phyloP scores from a whole-genome alignment of 2,113 vertebrate species.

The Ageneiosus marmoratus region DNA sequence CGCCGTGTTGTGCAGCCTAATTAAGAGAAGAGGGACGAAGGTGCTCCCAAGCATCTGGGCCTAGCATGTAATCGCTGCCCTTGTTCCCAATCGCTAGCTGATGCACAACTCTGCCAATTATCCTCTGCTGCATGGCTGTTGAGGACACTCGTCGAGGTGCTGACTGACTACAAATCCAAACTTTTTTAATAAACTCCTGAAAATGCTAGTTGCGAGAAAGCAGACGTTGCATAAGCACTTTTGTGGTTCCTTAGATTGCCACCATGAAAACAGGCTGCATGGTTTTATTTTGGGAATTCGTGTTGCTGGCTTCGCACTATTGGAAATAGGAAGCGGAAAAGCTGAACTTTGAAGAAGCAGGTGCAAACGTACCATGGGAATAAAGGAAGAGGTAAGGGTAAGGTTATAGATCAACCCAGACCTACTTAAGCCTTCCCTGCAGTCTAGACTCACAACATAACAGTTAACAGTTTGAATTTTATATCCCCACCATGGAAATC shows the following conservation, averaged over 20 bases:
- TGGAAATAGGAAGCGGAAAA: neutral
- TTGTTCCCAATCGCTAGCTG: constrained; percentile 38
- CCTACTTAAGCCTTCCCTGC: neutral
- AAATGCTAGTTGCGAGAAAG: constrained; percentile 6
- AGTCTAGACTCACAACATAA: neutral
- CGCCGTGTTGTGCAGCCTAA: constrained; percentile 54
- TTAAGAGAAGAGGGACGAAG: constrained; percentile 53
- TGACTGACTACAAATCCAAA: constrained; percentile 34
- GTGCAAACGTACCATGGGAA: neutral
- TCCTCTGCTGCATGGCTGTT: constrained; percentile 30
- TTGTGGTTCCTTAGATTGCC: constrained; percentile 18
- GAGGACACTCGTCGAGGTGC: constrained; percentile 17
- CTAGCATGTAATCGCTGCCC: constrained; percentile 41
- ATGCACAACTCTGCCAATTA: constrained; percentile 49
- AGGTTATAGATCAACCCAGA: neutral
- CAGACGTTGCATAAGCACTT: constrained; percentile 41
- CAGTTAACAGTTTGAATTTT: no score
- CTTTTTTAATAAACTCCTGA: neutral
- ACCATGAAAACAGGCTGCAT: constrained; percentile 12
- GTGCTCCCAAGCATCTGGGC: constrained; percentile 54
- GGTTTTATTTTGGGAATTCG: constrained; percentile 36
- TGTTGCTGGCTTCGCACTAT: constrained; percentile 5
- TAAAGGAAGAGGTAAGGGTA: neutral
- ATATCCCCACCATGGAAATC: neutral
- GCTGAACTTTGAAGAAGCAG: constrained; percentile 1